Evolutionary conservation across 2,797 vertebrate genomes (phyloP), one percentile per base, ranked within the genome.

Genomic region (Hoplostethus atlanticus): DNA sequence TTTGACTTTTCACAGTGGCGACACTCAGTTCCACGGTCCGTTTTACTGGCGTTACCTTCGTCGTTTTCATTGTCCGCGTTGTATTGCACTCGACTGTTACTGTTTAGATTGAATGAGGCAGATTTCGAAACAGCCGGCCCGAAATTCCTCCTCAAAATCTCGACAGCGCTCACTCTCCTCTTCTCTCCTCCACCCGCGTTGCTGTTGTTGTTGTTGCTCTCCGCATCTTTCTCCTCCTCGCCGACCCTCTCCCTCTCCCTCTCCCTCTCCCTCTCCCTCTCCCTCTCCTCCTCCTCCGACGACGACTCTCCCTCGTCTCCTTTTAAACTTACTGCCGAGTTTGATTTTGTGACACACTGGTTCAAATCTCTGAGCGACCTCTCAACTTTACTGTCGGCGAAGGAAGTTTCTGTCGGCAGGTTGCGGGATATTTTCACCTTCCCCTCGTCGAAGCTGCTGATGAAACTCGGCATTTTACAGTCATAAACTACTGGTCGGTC

Each of bases 61-160:
- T 61, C 67, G 21, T n/a, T 42, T 12, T 67, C 80, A 7, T 25
- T 56, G 53, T 84, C 74, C 1, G 47, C 25, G 16, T 54, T 77
- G 61, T 73, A 3, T 76, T 82, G 85, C 82, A 89, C 84, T 59
- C 80, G 84, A 44, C 71, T 62, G 64, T 21, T 51, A 1, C 71
- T 21, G 10, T 30, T 72, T 0, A 81, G n/a, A 30, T 69, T 73
- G 10, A 81, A 36, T 13, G 87, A 87, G 0, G 73, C 69, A 21
- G 90, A 84, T 40, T 85, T 88, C 0, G 84, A 66, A 3, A 91
- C 83, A 1, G 67, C 6, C 2, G 59, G 56, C 66, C 91, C 91
- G 57, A 93, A 86, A 87, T 92, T 94, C 66, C 87, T 89, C 72
- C 84, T 92, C 63, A 94, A 59, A 63, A 94, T 91, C 60, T 94